These are phyloP conservation scores for Bruchidius siliquastri DNA, from an alignment of 2,888 invertebrate species.

Conservation along the genomic window DNA sequence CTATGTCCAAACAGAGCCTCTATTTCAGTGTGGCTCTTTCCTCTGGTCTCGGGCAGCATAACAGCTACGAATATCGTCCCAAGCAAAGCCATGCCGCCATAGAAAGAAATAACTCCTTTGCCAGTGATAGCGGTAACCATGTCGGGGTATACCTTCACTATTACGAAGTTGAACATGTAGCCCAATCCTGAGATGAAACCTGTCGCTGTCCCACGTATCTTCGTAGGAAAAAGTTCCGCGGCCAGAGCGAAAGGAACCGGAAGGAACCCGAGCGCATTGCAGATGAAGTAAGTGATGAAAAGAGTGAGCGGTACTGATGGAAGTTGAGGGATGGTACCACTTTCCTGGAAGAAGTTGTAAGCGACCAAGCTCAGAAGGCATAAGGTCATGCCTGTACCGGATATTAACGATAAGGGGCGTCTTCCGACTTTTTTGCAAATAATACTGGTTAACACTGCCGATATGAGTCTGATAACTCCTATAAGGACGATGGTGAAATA, in stretches of 20 bases:
- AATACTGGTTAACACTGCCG: constrained; percentile 46
- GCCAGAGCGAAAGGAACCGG: constrained; percentile 56
- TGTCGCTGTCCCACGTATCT: constrained; percentile 51
- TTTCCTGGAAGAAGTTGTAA: constrained; percentile 42
- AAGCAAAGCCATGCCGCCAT: constrained; percentile 45
- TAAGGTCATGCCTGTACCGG: constrained; percentile 54
- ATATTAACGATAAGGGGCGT: constrained; percentile 54
- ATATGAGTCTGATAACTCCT: constrained; percentile 48
- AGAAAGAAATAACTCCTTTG: constrained; percentile 52
- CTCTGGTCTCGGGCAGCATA: constrained; percentile 53
- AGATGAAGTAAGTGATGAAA: constrained; percentile 50
- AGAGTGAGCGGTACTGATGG: constrained; percentile 46
- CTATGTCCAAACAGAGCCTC: constrained; percentile 45
- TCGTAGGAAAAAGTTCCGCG: constrained; percentile 53
- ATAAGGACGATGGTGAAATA: constrained; percentile 52
- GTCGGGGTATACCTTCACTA: constrained; percentile 51
- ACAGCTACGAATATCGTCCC: constrained; percentile 50
- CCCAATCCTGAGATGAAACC: constrained; percentile 49
- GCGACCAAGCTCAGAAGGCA: constrained; percentile 50
- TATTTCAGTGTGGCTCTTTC: constrained; percentile 51
- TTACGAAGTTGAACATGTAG: constrained; percentile 52
- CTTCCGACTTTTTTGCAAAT: constrained; percentile 55
- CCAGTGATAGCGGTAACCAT: constrained; percentile 45
- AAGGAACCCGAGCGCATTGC: constrained; percentile 53
- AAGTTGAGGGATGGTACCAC: constrained; percentile 24